Percentiles rank a stretch among this genome's conserved stretches.
phyloP scores from a whole-genome alignment of 1,140 invertebrate species.

The Phymorhynchus buccinoides region DNA sequence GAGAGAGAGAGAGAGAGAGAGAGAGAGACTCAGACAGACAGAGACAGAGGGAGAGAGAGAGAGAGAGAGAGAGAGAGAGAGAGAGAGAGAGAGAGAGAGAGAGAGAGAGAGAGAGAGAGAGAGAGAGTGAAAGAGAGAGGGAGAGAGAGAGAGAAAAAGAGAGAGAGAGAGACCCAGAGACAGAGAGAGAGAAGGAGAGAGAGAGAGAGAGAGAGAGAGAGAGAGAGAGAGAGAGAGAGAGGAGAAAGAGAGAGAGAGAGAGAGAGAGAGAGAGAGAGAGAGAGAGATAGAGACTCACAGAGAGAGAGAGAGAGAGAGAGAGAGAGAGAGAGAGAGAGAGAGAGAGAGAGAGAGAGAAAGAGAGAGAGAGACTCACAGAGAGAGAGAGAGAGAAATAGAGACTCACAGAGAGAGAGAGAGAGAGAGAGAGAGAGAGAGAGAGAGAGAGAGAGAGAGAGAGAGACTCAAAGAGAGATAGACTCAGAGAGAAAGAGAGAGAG shows the following conservation, averaged over 20 bases:
- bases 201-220: too few species aligned
- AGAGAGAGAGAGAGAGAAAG: neutral
- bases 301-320: constrained; percentile 6
- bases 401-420: neutral
- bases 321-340: neutral
- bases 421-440: too few species aligned
- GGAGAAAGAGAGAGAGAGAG: neutral
- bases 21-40: too few species aligned
- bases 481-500: neutral
- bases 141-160: neutral
- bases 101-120: neutral
- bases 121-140: too few species aligned
- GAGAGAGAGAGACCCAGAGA: neutral
- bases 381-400: neutral
- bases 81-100: neutral
- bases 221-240: neutral
- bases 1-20: too few species aligned
- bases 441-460: too few species aligned
- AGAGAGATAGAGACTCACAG: neutral
- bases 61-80: neutral
- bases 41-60: too few species aligned
- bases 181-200: neutral
- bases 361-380: neutral
- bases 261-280: neutral
- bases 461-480: too few species aligned